Conservation (phyloP, 2,797 vertebrate genomes). For the Danionella dracula region DNA sequence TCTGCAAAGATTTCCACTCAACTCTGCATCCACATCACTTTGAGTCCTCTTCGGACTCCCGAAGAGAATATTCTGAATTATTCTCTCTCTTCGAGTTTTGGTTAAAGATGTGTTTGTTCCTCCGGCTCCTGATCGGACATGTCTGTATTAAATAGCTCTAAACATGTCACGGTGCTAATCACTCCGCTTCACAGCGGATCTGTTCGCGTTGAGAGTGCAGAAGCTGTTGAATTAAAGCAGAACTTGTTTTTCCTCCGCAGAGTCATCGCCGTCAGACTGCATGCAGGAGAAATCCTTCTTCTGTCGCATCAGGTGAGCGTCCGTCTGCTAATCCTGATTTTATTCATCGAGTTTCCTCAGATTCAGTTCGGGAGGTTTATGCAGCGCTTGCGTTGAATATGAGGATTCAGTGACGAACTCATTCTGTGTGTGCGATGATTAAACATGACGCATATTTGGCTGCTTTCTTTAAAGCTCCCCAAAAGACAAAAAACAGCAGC, state of each 20-base stretch:
- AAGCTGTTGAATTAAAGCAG: constrained; percentile 54
- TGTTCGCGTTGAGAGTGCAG: too few relatives aligned
- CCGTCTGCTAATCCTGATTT: constrained; percentile 41
- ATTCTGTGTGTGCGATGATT: too few relatives aligned
- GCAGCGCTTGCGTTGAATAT: constrained; percentile 14
- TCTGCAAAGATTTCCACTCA: neutral
- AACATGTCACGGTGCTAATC: too few relatives aligned
- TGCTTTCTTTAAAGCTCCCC: too few relatives aligned
- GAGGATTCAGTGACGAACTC: constrained; percentile 30
- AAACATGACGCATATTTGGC: too few relatives aligned
- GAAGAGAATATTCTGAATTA: neutral
- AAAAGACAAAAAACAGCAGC: too few relatives aligned
- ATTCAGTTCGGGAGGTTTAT: constrained; percentile 27
- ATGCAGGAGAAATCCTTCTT: constrained; percentile 96
- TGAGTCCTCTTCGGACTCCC: neutral
- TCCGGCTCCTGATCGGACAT: too few relatives aligned
- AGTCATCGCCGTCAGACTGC: constrained; percentile 72
- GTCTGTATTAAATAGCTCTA: too few relatives aligned
- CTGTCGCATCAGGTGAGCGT: constrained; percentile 88
- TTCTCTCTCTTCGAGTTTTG: neutral
- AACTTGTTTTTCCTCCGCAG: constrained; percentile 50
- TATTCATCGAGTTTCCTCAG: constrained; percentile 15
- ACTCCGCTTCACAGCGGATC: neutral
- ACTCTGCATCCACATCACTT: neutral
- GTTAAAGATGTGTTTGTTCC: neutral